Conservation (phyloP, 2,797 vertebrate genomes). For the Enteromius thamalakanensis region DNA sequence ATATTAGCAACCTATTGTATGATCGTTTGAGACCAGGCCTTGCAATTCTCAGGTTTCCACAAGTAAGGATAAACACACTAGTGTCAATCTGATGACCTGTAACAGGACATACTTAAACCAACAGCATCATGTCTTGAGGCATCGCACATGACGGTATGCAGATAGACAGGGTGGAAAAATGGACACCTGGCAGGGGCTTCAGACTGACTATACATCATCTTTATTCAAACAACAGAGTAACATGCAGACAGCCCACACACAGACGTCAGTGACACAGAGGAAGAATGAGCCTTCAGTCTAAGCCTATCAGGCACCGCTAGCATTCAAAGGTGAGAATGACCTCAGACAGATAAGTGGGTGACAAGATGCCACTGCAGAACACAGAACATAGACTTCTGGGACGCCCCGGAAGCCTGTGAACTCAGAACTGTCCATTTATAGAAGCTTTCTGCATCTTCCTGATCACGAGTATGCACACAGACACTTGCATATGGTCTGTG, state of each 20-base stretch:
- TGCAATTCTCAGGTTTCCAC: conserved; percentile 23
- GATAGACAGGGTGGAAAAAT: conserved; percentile 60
- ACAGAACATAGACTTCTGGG: not conserved
- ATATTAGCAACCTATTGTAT: not conserved
- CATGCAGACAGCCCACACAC: conserved; percentile 39
- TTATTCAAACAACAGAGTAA: conserved; percentile 51
- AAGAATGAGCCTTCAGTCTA: conserved; percentile 72
- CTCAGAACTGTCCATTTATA: not conserved
- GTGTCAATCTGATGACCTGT: conserved; percentile 51
- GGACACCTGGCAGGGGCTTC: conserved; percentile 55
- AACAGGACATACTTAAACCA: conserved; percentile 47
- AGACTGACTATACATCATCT: conserved; percentile 57
- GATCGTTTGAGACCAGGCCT: not conserved
- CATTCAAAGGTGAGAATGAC: conserved; percentile 71
- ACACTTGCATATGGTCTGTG: not conserved
- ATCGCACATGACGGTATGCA: conserved; percentile 43
- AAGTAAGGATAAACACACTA: conserved; percentile 11
- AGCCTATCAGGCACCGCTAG: conserved; percentile 68
- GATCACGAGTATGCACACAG: not conserved
- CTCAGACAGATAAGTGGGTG: conserved; percentile 68
- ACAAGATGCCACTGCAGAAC: conserved; percentile 50
- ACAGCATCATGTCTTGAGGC: conserved; percentile 46
- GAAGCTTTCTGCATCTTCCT: not conserved
- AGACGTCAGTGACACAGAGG: conserved; percentile 64
- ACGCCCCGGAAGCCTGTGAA: not conserved